These are phyloP conservation scores for Cyaniris semiargus DNA, from an alignment of 2,888 invertebrate genomes.

Conservation along the genomic window DNA sequence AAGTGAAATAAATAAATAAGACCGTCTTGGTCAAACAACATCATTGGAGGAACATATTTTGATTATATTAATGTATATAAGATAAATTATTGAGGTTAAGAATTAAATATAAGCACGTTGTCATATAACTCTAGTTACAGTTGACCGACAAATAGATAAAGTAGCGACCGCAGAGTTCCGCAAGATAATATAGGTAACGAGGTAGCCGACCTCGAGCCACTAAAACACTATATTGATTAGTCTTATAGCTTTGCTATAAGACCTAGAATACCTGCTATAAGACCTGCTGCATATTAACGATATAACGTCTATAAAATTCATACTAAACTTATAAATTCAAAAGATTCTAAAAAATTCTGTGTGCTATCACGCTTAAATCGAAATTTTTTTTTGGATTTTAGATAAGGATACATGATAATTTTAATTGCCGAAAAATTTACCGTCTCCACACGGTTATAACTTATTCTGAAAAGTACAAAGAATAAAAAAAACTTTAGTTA, in stretches of 20 bases:
- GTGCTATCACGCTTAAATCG: too few species aligned
- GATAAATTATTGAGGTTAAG: too few species aligned
- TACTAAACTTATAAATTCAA: too few species aligned
- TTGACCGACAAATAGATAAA: background rate
- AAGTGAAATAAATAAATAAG: too few species aligned
- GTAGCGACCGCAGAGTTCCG: conserved; percentile 1
- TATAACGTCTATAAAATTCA: background rate
- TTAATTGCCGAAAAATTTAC: too few species aligned
- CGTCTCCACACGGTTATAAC: too few species aligned
- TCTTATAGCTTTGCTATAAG: background rate
- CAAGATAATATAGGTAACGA: background rate
- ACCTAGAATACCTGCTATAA: background rate
- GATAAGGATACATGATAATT: too few species aligned
- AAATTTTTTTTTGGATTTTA: too few species aligned
- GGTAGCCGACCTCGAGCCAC: background rate
- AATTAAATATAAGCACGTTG: background rate
- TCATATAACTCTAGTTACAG: background rate
- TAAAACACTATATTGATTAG: background rate
- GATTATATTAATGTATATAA: background rate
- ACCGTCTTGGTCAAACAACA: too few species aligned
- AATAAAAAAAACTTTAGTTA: too few species aligned
- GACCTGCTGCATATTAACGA: background rate
- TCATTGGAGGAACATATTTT: background rate
- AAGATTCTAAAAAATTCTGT: too few species aligned
- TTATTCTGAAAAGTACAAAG: too few species aligned